These are phyloP conservation scores for Mesembrinibis cayennensis DNA, from an alignment of 2,113 vertebrate genomes.

Conservation along the genomic window DNA sequence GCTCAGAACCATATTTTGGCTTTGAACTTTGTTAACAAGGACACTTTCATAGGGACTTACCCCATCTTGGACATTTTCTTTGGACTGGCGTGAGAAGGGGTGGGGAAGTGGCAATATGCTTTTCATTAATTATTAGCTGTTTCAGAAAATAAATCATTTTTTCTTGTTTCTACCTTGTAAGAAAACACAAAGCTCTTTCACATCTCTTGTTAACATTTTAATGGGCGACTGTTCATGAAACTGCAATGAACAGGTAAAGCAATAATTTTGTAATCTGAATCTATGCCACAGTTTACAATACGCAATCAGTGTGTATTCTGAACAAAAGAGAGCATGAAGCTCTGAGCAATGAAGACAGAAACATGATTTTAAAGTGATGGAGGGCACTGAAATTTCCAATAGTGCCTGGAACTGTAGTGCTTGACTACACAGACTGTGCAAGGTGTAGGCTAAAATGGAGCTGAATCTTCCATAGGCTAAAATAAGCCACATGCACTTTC, in stretches of 20 bases:
- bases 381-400: background rate
- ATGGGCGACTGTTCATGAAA: background rate
- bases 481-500: background rate
- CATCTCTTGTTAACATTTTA: background rate
- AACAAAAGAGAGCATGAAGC: background rate
- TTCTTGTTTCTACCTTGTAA: background rate
- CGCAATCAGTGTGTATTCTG: background rate
- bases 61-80: background rate
- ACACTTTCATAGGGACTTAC: background rate
- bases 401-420: no score
- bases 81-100: background rate
- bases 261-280: background rate
- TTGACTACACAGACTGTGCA: background rate
- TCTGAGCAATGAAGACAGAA: background rate
- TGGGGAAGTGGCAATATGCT: no score
- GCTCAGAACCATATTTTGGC: background rate
- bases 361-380: background rate
- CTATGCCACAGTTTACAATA: background rate
- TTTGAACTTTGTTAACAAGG: background rate
- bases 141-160: background rate
- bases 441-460: background rate
- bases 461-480: background rate
- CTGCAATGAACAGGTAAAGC: background rate
- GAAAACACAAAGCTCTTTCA: background rate
- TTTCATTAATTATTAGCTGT: background rate